phyloP scores from a whole-genome alignment of 1,140 invertebrate species.

The Drosophila fuyamai region DNA sequence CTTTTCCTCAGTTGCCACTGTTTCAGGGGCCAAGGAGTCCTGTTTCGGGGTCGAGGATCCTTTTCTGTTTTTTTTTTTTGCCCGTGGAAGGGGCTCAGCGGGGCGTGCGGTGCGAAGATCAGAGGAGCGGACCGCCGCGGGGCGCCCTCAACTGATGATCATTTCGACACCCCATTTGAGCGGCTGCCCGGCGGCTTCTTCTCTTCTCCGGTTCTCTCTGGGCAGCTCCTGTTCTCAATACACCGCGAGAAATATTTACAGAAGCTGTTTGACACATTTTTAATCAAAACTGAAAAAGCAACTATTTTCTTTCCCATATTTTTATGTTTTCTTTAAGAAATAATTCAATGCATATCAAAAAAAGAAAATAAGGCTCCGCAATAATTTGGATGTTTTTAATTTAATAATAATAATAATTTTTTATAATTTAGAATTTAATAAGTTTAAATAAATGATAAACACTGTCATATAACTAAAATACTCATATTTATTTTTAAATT shows the following conservation, averaged over 20 bases:
- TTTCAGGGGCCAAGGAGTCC: conserved; percentile 25
- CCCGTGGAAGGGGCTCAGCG: conserved; percentile 44
- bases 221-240: conserved; percentile 11
- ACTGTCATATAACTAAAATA: too few relatives aligned
- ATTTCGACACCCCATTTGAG: conserved; percentile 74
- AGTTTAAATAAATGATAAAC: too few relatives aligned
- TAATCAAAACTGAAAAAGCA: too few relatives aligned
- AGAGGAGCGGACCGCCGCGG: conserved; percentile 48
- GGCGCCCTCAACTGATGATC: conserved; percentile 67
- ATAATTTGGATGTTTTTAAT: too few relatives aligned
- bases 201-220: conserved; percentile 13
- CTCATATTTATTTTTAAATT: too few relatives aligned
- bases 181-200: conserved; percentile 30
- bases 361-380: too few relatives aligned
- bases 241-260: conserved; percentile 9
- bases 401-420: too few relatives aligned
- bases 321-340: too few relatives aligned
- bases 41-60: conserved; percentile 9
- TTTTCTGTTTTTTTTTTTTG: background rate
- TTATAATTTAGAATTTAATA: too few relatives aligned
- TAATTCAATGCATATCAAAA: too few relatives aligned
- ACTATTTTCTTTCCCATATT: too few relatives aligned
- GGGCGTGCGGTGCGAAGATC: conserved; percentile 62
- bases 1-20: conserved; percentile 30
- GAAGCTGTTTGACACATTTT: too few relatives aligned